Conservation (phyloP, 2,113 vertebrate species). For the Semnornis frantzii region DNA sequence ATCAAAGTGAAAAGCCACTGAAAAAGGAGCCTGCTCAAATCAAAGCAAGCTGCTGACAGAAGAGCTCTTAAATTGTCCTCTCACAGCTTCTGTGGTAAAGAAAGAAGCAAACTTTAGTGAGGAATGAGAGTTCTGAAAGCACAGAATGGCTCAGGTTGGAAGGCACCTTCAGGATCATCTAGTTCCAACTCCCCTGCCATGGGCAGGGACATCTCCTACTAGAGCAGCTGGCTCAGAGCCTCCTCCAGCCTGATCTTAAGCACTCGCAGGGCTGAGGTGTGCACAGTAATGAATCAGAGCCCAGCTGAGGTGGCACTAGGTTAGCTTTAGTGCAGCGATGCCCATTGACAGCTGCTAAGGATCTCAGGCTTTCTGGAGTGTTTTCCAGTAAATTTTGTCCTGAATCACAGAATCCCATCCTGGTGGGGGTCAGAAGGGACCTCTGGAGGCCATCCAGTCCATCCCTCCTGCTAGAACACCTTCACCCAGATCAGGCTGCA, state of each 20-base stretch:
- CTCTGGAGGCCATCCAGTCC: no score
- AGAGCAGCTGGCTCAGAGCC: no score
- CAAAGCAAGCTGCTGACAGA: neutral
- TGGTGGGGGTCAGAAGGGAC: no score
- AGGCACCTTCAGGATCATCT: no score
- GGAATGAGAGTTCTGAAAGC: neutral
- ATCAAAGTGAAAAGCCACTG: constrained; percentile 16
- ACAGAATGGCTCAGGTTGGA: no score
- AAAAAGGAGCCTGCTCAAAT: neutral
- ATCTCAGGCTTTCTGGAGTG: neutral
- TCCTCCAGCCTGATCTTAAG: no score
- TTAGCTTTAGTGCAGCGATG: neutral
- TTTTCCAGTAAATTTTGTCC: neutral
- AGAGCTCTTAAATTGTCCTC: neutral
- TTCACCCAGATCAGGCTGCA: no score
- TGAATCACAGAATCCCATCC: neutral
- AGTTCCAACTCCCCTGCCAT: no score
- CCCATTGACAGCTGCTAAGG: neutral
- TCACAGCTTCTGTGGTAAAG: neutral
- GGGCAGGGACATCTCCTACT: no score
- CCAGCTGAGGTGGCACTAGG: neutral
- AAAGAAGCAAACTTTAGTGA: neutral
- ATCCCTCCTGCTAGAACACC: no score
- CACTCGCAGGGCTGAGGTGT: no score
- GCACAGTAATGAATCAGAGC: neutral